Evolutionary conservation across 2,113 vertebrate species (phyloP), one percentile per base, ranked within the genome.

Genomic region (Muscicapa adusta): DNA sequence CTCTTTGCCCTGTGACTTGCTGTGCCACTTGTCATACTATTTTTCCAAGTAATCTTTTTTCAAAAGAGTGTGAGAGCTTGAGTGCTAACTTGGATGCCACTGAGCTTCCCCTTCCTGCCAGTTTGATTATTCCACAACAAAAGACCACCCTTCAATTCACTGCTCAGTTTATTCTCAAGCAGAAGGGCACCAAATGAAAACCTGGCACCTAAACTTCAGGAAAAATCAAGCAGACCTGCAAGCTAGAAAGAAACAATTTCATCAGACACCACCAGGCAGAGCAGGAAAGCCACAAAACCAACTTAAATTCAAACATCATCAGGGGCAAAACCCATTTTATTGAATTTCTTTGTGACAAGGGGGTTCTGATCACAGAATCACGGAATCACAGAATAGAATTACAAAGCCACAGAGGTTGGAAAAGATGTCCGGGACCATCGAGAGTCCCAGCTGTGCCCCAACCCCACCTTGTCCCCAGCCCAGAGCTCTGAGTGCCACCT

Each of bases 391-490:
- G 26, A 61, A 45, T 0, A 13, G n/a, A 86, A 45, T 23, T 6
- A 5, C 29, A 36, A 29, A 40, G 22, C 51, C 22, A 8, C 3
- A 65, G 14, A 36, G 14, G 50, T 1, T 72, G 22, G 43, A 43
- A 58, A 50, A 73, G 33, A 12, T 3, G 8, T 72, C 31, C 22
- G 33, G 40, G 22, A 22, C 7, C 50, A 50, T 18, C 0, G 0
- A 57, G 0, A 57, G 22, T 18, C 9, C 40, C 0, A 8, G 0
- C 24, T 31, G 13, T 40, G 19, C 5, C n/a, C 0, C 0, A 2
- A 25, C 0, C 19, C 20, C 42, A 50, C 14, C 17, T 36, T 57
- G 26, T 72, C 75, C 8, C 31, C 74, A 71, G 48, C 16, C 19
- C 85, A 79, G 57, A 63, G 85, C 48, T 14, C 85, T 72, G 3